These are phyloP conservation scores for Baronia brevicornis DNA, from an alignment of 2,888 invertebrate genomes.

Conservation along the genomic window DNA sequence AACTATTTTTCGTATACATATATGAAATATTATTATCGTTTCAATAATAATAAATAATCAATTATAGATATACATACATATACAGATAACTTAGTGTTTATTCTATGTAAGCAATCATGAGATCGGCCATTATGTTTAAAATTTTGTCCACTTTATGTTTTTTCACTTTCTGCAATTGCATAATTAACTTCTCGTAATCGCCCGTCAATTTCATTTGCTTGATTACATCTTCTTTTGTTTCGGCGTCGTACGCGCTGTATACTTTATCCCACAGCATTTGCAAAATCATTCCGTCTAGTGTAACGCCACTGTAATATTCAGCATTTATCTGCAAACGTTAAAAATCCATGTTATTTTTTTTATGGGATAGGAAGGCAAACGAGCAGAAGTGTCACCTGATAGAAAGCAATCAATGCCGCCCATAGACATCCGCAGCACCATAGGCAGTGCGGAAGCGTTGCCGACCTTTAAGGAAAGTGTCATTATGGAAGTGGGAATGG, in stretches of 20 bases:
- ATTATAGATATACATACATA: too few relatives aligned
- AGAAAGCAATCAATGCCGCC: too few relatives aligned
- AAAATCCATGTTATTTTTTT: background rate
- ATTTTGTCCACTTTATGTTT: slow-evolving; percentile 44
- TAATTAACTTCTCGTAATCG: slow-evolving; percentile 47
- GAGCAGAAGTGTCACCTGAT: too few relatives aligned
- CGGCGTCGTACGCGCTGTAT: slow-evolving; percentile 38
- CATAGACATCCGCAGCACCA: too few relatives aligned
- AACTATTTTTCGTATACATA: too few relatives aligned
- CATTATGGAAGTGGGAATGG: too few relatives aligned
- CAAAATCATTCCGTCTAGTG: slow-evolving; percentile 52
- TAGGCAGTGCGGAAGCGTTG: too few relatives aligned
- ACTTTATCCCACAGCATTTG: slow-evolving; percentile 60
- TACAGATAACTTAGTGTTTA: too few relatives aligned
- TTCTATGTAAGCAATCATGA: slow-evolving; percentile 44
- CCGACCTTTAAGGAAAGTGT: too few relatives aligned
- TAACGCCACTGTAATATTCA: slow-evolving; percentile 37
- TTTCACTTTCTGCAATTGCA: slow-evolving; percentile 39
- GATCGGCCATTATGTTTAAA: slow-evolving; percentile 42
- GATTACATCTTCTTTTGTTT: slow-evolving; percentile 46
- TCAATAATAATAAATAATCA: too few relatives aligned
- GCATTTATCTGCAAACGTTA: slow-evolving; percentile 9
- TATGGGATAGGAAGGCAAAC: background rate
- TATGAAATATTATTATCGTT: too few relatives aligned
- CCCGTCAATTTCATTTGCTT: slow-evolving; percentile 36